Evolutionary conservation across 2,797 vertebrate genomes (phyloP).

Genomic region (Mus caroli): DNA sequence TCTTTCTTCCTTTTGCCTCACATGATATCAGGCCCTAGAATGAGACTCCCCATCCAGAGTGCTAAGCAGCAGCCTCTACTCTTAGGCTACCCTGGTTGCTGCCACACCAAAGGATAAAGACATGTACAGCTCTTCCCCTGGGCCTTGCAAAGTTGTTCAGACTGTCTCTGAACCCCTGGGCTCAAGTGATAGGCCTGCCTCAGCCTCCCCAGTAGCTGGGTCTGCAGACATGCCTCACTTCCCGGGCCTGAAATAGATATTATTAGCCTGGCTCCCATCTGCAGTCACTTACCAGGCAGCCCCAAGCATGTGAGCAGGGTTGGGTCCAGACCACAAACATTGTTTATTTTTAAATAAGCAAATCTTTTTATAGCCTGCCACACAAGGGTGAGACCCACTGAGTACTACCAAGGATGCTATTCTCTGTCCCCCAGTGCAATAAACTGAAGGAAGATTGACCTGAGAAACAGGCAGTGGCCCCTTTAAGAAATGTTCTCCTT

Average conservation of each 20-base stretch:
- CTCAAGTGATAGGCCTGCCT: background rate
- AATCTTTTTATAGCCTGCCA: background rate
- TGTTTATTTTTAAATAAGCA: slow-evolving; percentile 37
- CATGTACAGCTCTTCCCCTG: background rate
- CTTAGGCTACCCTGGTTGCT: background rate
- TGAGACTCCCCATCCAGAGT: background rate
- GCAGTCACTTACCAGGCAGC: background rate
- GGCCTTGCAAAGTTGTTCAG: background rate
- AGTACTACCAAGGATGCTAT: background rate
- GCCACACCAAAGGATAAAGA: background rate
- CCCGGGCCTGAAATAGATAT: background rate
- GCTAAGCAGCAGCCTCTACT: background rate
- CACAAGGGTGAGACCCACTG: background rate
- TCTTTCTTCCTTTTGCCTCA: background rate
- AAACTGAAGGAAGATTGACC: background rate
- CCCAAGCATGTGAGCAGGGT: background rate
- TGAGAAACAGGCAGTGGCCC: background rate
- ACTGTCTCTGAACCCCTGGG: background rate
- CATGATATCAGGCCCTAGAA: background rate
- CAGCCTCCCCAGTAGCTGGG: background rate
- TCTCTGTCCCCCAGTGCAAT: background rate
- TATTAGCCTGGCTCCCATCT: background rate
- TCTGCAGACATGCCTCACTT: background rate
- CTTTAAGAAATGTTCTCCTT: background rate
- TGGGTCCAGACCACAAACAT: background rate